Evolutionary conservation across 2,113 vertebrate genomes (phyloP), one percentile per base, ranked within the genome.

Genomic region (Cinclus cinclus): DNA sequence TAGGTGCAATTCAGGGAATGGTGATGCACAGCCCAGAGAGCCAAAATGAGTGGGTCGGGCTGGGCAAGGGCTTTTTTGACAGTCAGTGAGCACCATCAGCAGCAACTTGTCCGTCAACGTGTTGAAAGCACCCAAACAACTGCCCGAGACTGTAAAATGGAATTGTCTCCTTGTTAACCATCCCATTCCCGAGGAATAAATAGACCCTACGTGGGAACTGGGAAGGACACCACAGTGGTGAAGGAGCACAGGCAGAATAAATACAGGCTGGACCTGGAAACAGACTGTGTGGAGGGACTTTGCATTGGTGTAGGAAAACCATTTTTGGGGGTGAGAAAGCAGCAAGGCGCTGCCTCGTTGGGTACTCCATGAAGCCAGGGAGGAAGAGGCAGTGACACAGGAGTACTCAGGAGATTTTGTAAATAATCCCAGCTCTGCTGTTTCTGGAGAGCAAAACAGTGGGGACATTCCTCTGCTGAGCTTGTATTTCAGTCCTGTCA

Each of bases 291-390:
- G 46, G 31, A 64, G n/a, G 31, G n/a, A 28, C 8, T 80, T n/a
- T 7, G 6, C 16, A 37, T 49, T 8, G 9, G 23, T 12, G 17
- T 1, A 60, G 17, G 35, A 46, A 64, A 68, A 31, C 2, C 0
- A 11, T 23, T 58, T 44, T 6, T 0, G 7, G 39, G 17, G 5
- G 5, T 2, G 13, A 39, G 28, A 28, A 35, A 69, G 23, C 25
- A 70, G 39, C 35, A 88, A 74, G 33, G 7, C 0, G 0, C 17
- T 74, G 24, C 42, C 19, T 1, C 0, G 2, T 23, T 2, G 9
- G 30, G 19, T 47, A 7, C 10, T 33, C 19, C 5, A 4, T 0
- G 5, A 55, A 44, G 23, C 6, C 25, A 7, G 13, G 31, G 42
- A 87, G 24, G 67, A 64, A 56, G 27, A 39, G n/a, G 50, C 19